Conservation (phyloP, 1,140 invertebrate species). For the Pseudomyrmex pallidus region DNA sequence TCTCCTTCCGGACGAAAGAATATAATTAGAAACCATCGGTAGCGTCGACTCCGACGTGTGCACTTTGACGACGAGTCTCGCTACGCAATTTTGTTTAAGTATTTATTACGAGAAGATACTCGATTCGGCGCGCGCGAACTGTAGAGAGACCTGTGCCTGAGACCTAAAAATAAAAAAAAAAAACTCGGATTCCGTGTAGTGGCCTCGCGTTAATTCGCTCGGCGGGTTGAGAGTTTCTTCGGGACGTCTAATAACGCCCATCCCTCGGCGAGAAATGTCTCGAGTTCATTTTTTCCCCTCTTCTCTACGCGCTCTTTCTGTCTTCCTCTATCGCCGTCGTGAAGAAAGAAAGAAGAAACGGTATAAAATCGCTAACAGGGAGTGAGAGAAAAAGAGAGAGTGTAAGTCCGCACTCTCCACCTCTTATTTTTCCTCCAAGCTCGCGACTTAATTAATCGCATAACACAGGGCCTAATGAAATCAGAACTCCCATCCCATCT, state of each 20-base stretch:
- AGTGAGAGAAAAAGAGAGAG: neutral
- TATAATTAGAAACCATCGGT: too few species aligned
- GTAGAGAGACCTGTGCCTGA: too few species aligned
- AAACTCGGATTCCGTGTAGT: slow-evolving; percentile 12
- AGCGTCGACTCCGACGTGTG: too few species aligned
- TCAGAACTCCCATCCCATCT: slow-evolving; percentile 82
- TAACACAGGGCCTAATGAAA: slow-evolving; percentile 85
- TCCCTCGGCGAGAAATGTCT: slow-evolving; percentile 77
- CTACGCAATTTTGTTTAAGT: too few species aligned
- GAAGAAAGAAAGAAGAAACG: slow-evolving; percentile 6
- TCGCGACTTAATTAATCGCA: slow-evolving; percentile 86
- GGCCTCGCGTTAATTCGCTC: slow-evolving; percentile 47
- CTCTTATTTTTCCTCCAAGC: slow-evolving; percentile 83
- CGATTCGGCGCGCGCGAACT: too few species aligned
- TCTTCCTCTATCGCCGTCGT: slow-evolving; percentile 44
- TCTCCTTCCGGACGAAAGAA: neutral
- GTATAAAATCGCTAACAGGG: neutral
- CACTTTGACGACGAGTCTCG: too few species aligned
- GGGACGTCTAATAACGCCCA: slow-evolving; percentile 42
- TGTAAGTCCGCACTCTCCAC: slow-evolving; percentile 65
- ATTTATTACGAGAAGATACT: too few species aligned
- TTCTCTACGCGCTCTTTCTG: slow-evolving; percentile 15
- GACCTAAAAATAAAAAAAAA: too few species aligned
- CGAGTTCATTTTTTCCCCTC: slow-evolving; percentile 80
- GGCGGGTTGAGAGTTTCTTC: slow-evolving; percentile 40